Percentiles rank a stretch among this genome's conserved stretches.
These are phyloP conservation scores for Hirudinaria manillensis DNA, from an alignment of 2,888 invertebrate species.

Conservation along the genomic window DNA sequence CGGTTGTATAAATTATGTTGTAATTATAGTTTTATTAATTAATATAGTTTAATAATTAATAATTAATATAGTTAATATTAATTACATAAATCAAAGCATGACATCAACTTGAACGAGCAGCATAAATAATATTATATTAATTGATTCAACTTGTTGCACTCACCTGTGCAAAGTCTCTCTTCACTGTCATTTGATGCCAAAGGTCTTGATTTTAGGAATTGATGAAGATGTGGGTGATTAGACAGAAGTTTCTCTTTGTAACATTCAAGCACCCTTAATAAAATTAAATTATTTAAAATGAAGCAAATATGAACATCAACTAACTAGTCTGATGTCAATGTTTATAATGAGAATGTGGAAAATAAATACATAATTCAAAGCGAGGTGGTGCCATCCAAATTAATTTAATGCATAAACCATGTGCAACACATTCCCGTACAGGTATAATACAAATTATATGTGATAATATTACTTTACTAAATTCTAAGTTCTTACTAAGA, in stretches of 20 bases:
- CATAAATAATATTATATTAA: background rate
- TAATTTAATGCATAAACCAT: too few species aligned
- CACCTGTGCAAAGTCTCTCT: background rate
- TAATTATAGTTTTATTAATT: background rate
- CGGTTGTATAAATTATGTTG: background rate
- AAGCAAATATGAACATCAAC: too few species aligned
- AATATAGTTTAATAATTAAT: background rate
- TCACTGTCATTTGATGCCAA: background rate
- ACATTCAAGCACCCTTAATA: background rate
- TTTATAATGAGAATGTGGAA: too few species aligned
- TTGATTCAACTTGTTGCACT: background rate
- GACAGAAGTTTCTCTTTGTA: conserved; percentile 17
- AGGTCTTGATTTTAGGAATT: background rate
- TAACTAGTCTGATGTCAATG: too few species aligned
- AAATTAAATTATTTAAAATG: background rate
- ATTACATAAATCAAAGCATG: background rate
- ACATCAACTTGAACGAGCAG: too few species aligned
- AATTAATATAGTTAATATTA: background rate
- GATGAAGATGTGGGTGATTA: conserved; percentile 2
- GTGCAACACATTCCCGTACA: too few species aligned
- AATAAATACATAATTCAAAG: too few species aligned
- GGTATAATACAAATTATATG: too few species aligned
- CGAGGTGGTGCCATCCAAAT: too few species aligned
- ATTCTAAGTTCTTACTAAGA: background rate
- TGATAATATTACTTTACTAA: background rate